A percentile compares a stretch with the other conserved stretches of the same genome.
These are phyloP conservation scores for Dorcus parallelipipedus DNA, from an alignment of 2,888 invertebrate species.

Conservation along the genomic window DNA sequence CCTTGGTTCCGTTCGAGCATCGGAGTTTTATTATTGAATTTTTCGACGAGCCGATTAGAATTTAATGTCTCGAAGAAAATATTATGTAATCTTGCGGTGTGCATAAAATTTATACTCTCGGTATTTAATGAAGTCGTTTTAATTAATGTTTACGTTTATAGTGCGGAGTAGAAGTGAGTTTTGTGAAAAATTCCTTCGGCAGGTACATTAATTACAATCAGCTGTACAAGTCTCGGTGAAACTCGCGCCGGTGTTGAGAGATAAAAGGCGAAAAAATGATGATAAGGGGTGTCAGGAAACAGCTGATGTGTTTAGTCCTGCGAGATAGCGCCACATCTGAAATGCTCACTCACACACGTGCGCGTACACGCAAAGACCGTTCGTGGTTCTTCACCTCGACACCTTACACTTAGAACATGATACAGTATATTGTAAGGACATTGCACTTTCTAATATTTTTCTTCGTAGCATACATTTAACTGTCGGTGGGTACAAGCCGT, in stretches of 20 bases:
- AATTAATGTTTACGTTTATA: too few relatives aligned
- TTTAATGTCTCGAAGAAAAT: too few relatives aligned
- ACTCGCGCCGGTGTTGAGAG: background rate
- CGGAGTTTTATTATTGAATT: too few relatives aligned
- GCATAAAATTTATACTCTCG: too few relatives aligned
- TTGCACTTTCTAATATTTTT: constrained; percentile 14
- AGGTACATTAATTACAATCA: too few relatives aligned
- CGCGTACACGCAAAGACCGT: background rate
- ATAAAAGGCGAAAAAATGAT: background rate
- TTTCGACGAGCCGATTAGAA: too few relatives aligned
- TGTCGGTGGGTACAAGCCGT: constrained; percentile 4
- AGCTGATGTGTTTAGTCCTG: constrained; percentile 7
- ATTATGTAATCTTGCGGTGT: too few relatives aligned
- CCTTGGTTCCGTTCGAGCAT: too few relatives aligned
- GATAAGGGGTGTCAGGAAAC: constrained; percentile 6
- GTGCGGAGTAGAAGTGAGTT: too few relatives aligned
- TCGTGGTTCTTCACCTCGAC: constrained; percentile 8
- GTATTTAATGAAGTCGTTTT: too few relatives aligned
- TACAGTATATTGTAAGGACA: constrained; percentile 7
- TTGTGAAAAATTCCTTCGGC: too few relatives aligned
- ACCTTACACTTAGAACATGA: constrained; percentile 5
- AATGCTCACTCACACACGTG: background rate
- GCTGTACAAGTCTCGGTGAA: too few relatives aligned
- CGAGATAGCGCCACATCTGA: background rate
- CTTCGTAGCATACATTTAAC: constrained; percentile 9